A percentile compares a stretch with the other conserved stretches of the same genome.
phyloP scores from a whole-genome alignment of 2,797 vertebrate species.

The Pitangus sulphuratus region DNA sequence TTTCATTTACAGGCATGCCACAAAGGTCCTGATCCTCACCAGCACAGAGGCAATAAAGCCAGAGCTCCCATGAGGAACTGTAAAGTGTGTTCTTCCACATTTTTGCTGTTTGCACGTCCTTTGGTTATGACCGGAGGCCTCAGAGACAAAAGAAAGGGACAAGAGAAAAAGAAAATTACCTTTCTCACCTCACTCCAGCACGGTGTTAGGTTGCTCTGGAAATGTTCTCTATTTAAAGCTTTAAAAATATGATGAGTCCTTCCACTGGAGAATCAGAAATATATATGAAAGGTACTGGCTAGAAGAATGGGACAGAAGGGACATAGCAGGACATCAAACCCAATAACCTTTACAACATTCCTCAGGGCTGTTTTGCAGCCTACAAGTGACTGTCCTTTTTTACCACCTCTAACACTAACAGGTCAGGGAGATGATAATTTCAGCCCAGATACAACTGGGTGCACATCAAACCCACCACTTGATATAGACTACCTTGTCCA shows the following conservation, averaged over 20 bases:
- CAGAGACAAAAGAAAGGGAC: neutral
- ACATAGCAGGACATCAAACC: neutral
- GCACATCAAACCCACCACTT: neutral
- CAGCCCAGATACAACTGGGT: neutral
- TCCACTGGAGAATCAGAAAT: neutral
- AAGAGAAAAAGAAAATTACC: constrained; percentile 19
- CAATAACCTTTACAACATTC: neutral
- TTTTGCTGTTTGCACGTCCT: neutral
- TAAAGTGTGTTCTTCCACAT: neutral
- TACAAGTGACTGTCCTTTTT: neutral
- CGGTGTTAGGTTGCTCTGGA: neutral
- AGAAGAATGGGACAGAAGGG: neutral
- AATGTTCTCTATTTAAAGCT: constrained; percentile 12
- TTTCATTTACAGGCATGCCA: constrained; percentile 25
- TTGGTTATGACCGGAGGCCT: neutral
- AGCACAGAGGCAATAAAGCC: constrained; percentile 25
- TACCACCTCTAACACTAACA: neutral
- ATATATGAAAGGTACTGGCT: neutral
- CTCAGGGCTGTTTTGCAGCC: neutral
- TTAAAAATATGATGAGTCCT: neutral
- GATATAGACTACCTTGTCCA: neutral
- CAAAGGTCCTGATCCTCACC: neutral
- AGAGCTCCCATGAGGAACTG: neutral
- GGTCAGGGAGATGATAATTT: neutral
- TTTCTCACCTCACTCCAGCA: neutral